Evolutionary conservation across 2,113 vertebrate species (phyloP).

Genomic region (Capreolus pygargus): DNA sequence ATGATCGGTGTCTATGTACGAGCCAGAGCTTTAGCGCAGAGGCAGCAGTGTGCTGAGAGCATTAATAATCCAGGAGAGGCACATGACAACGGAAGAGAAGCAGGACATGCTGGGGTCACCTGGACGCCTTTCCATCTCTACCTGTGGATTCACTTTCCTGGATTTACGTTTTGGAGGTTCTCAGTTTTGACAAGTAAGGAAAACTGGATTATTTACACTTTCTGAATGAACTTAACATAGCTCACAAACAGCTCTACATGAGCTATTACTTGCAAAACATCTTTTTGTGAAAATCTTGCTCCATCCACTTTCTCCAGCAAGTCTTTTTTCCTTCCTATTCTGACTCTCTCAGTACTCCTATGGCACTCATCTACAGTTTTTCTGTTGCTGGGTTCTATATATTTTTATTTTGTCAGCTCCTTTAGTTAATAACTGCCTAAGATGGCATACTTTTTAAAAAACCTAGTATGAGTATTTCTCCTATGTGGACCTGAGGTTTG

Average conservation of each 20-base stretch:
- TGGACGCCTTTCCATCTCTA: not conserved
- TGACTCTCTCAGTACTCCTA: not conserved
- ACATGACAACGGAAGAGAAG: not conserved
- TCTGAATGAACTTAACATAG: not conserved
- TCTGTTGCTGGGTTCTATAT: not conserved
- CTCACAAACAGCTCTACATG: not conserved
- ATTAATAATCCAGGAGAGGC: not conserved
- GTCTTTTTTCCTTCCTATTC: not conserved
- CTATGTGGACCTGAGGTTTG: not conserved
- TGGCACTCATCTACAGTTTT: not conserved
- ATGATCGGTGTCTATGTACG: not conserved
- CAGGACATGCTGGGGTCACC: too few relatives aligned
- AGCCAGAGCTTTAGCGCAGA: not conserved
- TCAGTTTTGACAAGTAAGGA: not conserved
- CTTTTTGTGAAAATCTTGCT: conserved; percentile 3
- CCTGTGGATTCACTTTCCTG: not conserved
- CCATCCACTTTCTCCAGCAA: not conserved
- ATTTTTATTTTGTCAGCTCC: not conserved
- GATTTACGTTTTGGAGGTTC: not conserved
- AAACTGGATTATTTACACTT: not conserved
- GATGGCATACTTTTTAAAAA: not conserved
- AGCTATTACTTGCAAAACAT: not conserved
- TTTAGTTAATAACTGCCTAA: not conserved
- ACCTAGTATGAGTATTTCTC: not conserved
- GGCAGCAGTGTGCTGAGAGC: not conserved